Conservation (phyloP, 2,113 vertebrate genomes). For the Paradisaea rubra region DNA sequence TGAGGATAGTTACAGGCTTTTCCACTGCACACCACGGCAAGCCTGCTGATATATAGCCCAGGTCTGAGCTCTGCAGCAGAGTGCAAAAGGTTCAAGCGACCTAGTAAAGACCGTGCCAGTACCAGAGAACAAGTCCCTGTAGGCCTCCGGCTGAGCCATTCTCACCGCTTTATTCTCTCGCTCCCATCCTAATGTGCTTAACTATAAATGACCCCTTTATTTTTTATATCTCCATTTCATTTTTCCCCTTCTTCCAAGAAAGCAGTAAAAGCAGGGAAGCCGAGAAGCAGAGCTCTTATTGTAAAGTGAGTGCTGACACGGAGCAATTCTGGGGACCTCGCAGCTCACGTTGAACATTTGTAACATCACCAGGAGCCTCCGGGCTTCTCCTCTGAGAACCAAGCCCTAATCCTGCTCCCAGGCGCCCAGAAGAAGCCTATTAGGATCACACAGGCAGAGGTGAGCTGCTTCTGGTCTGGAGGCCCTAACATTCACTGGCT, state of each 20-base stretch:
- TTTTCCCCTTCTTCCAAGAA: background rate
- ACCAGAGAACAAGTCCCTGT: slow-evolving; percentile 14
- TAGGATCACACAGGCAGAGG: background rate
- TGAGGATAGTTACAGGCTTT: background rate
- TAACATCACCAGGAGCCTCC: background rate
- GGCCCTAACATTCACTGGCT: background rate
- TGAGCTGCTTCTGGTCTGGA: background rate
- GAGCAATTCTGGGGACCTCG: background rate
- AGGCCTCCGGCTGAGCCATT: background rate
- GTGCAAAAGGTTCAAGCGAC: slow-evolving; percentile 26
- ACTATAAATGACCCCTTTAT: slow-evolving; percentile 52
- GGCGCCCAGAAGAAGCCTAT: background rate
- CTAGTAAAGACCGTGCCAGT: background rate
- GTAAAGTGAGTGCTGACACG: background rate
- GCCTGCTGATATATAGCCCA: background rate
- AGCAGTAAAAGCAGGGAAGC: background rate
- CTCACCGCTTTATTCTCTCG: background rate
- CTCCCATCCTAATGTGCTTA: slow-evolving; percentile 26
- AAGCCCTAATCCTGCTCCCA: background rate
- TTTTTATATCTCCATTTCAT: slow-evolving; percentile 37
- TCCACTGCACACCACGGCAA: background rate
- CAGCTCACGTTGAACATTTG: background rate
- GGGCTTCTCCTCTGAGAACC: background rate
- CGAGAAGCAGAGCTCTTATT: background rate
- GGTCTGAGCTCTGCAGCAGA: slow-evolving; percentile 1